phyloP scores from a whole-genome alignment of 2,797 vertebrate species.

The Centropyge bicolor region DNA sequence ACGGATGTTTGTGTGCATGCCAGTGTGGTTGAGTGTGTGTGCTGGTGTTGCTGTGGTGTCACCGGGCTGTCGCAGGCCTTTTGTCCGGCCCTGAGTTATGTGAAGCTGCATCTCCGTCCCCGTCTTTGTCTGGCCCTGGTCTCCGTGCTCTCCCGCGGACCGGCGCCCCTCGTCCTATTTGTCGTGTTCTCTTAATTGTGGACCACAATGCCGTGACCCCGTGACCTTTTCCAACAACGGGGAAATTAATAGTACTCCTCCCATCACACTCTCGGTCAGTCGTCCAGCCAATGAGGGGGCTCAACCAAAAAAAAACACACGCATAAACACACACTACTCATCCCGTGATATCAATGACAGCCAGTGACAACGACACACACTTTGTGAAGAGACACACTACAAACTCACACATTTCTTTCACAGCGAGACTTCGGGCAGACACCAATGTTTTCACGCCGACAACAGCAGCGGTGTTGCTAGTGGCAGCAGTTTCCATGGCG shows the following conservation, averaged over 20 bases:
- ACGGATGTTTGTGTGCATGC: constrained; percentile 52
- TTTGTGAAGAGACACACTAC: constrained; percentile 44
- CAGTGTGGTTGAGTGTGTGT: constrained; percentile 52
- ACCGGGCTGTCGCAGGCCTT: constrained; percentile 72
- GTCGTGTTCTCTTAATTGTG: constrained; percentile 82
- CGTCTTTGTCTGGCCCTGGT: constrained; percentile 77
- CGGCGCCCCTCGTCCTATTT: constrained; percentile 79
- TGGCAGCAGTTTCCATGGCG: constrained; percentile 65
- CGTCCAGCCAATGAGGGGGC: constrained; percentile 68
- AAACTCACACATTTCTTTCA: constrained; percentile 66
- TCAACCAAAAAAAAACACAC: constrained; percentile 36
- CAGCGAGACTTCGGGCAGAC: constrained; percentile 55
- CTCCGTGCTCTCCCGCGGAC: constrained; percentile 76
- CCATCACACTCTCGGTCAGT: constrained; percentile 69
- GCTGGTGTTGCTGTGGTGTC: constrained; percentile 77
- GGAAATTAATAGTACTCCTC: constrained; percentile 81
- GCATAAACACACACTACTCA: constrained; percentile 33
- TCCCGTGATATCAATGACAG: constrained; percentile 69
- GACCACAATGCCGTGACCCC: constrained; percentile 80
- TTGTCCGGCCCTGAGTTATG: constrained; percentile 82
- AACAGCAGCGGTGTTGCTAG: constrained; percentile 61
- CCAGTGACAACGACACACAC: constrained; percentile 50
- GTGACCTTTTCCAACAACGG: constrained; percentile 79
- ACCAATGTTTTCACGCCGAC: constrained; percentile 64
- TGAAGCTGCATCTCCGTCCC: constrained; percentile 79